Evolutionary conservation across 2,888 invertebrate genomes (phyloP).

Genomic region (Arge pagana): DNA sequence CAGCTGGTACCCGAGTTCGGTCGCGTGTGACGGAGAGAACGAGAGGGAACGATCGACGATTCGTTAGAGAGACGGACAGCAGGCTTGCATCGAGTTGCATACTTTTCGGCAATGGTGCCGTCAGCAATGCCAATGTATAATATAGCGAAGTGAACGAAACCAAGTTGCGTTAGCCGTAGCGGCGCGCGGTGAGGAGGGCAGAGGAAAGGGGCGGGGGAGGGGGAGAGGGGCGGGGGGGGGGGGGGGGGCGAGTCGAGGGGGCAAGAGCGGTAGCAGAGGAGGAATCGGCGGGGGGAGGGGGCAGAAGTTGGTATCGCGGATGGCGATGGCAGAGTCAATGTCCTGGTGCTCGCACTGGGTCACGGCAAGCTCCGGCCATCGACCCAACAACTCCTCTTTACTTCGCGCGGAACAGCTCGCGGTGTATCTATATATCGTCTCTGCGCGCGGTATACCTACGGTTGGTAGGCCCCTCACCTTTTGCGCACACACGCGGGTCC

Average conservation of each 20-base stretch:
- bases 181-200: constrained; percentile 4
- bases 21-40: constrained; percentile 21
- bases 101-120: constrained; percentile 12
- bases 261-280: constrained; percentile 27
- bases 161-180: constrained; percentile 19
- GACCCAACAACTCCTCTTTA: constrained; percentile 55
- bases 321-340: constrained; percentile 59
- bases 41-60: constrained; percentile 7
- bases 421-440: constrained; percentile 29
- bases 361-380: constrained; percentile 58
- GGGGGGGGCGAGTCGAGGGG: constrained; percentile 34
- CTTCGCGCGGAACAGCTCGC: constrained; percentile 48
- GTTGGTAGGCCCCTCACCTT: constrained; percentile 3
- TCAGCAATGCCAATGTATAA: constrained; percentile 18
- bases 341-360: constrained; percentile 59
- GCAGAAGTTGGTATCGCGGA: constrained; percentile 56
- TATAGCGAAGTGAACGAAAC: constrained; percentile 17
- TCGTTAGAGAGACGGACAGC: constrained; percentile 20
- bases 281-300: constrained; percentile 29
- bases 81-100: constrained; percentile 18
- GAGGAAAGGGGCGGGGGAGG: constrained; percentile 26
- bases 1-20: no score
- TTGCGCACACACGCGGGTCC: constrained; percentile 13
- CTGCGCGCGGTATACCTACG: constrained; percentile 13
- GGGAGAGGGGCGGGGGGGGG: constrained; percentile 25